Base-by-base conservation (phyloP, 92 coral and sea anemone genomes). In the Galaxea fascicularis region DNA sequence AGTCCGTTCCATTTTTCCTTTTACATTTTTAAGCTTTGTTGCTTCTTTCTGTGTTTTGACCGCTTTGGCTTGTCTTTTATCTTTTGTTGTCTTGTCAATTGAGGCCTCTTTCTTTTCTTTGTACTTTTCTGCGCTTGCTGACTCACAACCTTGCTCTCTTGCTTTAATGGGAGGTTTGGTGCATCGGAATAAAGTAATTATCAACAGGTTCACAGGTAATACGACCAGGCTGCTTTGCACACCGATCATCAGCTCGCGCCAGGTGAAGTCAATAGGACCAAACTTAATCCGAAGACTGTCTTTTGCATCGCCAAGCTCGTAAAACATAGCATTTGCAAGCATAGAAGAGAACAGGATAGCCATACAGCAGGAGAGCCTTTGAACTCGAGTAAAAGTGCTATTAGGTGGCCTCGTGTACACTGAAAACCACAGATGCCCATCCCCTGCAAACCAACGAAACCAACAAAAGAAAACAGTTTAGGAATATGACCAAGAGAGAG, bases 401-500 rank as follows among this genome's bases (percentile, higher is more conserved):
- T 83, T 79, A 26, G 97, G 97, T 2, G 97, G 89, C 71, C 92
- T 79, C 29, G 91, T 90, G 54, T 91, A 81, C 9, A 93, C 91
- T 39, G 97, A 93, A 57, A 93, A 91, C 97, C 97, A 93, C 12
- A 93, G 51, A 71, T 93, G 97, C 16, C 91, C 91, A 52, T 93
- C 97, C 11, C 94, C 71, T 66, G n/a, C 15, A 17, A 17, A 0
- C 35, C 11, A 0, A 3, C 12, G 29, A 29, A 31, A 28, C 4
- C 17, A 64, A 22, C 14, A 64, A 0, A 26, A 12, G n/a, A n/a
- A 64, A 64, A 29, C 11, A 26, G 70, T 10, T 14, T 28, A 30
- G 3, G 41, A 35, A 35, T 35, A 35, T 35, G 41, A 35, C 41
- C 3, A 35, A 2, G 41, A 35, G 41, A 35, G 41, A 35, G 6